phyloP scores from a whole-genome alignment of 2,888 invertebrate species.

The Lasioglossum malachurum region DNA sequence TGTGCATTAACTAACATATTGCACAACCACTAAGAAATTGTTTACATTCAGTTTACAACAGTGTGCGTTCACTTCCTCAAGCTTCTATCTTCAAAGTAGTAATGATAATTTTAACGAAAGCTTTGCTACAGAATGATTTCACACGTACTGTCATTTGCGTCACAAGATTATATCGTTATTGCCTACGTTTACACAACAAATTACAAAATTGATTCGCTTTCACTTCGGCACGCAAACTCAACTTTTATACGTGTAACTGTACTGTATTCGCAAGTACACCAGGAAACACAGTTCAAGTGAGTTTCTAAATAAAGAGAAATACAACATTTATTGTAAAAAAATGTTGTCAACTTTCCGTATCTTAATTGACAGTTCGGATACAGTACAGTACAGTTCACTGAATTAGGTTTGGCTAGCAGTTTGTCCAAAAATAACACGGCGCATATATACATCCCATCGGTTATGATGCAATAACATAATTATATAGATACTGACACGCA shows the following conservation, averaged over 20 bases:
- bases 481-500: conserved; percentile 18
- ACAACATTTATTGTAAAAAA: neutral
- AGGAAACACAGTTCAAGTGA: neutral
- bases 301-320: neutral
- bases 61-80: conserved; percentile 13
- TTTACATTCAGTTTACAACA: conserved; percentile 12
- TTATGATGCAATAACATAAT: conserved; percentile 62
- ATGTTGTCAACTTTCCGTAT: neutral
- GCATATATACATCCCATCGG: conserved; percentile 39
- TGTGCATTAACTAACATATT: conserved; percentile 69
- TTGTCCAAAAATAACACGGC: conserved; percentile 60
- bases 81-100: conserved; percentile 10
- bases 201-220: neutral
- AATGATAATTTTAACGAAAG: neutral
- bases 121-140: neutral
- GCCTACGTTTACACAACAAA: conserved; percentile 13
- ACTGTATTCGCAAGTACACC: neutral
- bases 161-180: conserved; percentile 10
- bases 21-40: conserved; percentile 11
- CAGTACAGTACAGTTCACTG: conserved; percentile 37
- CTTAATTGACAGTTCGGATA: conserved; percentile 53
- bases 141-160: neutral
- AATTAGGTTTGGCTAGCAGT: conserved; percentile 39
- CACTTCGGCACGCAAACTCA: neutral
- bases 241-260: neutral